These are phyloP conservation scores for Corbicula japonica DNA, from an alignment of 2,888 invertebrate species.

Conservation along the genomic window DNA sequence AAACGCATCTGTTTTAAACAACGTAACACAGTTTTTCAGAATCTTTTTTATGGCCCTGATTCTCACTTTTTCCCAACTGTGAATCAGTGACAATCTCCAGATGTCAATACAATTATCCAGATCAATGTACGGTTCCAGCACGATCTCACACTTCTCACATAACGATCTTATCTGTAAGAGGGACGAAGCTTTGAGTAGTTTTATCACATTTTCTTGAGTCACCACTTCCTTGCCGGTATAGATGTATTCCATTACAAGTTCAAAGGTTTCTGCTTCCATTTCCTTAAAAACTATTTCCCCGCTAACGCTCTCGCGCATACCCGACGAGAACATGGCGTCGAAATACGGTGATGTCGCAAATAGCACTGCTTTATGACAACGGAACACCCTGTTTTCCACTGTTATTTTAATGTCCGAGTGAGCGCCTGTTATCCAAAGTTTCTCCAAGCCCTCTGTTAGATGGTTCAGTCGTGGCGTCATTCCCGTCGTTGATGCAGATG, in stretches of 20 bases:
- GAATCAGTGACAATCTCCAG: constrained; percentile 88
- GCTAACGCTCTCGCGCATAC: constrained; percentile 79
- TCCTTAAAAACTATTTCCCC: constrained; percentile 77
- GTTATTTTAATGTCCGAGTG: constrained; percentile 79
- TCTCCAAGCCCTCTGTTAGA: constrained; percentile 69
- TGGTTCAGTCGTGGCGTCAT: constrained; percentile 49
- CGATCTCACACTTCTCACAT: constrained; percentile 92
- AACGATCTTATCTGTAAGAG: constrained; percentile 94
- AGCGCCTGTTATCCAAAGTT: constrained; percentile 68
- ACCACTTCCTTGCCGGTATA: constrained; percentile 92
- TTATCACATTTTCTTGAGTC: constrained; percentile 92
- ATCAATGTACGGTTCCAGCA: constrained; percentile 90
- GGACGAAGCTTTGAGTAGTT: constrained; percentile 92
- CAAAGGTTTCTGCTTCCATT: constrained; percentile 91
- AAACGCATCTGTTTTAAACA: constrained; percentile 83
- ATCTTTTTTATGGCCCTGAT: constrained; percentile 87
- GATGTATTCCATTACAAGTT: constrained; percentile 93
- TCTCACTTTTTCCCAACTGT: constrained; percentile 87
- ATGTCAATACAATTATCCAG: constrained; percentile 89
- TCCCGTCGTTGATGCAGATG: constrained; percentile 28
- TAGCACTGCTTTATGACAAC: constrained; percentile 80
- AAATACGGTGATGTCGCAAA: constrained; percentile 81
- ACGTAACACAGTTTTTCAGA: constrained; percentile 79
- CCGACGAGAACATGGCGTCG: constrained; percentile 81
- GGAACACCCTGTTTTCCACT: constrained; percentile 77